Evolutionary conservation across 2,797 vertebrate genomes (phyloP), one percentile per base, ranked within the genome.

Genomic region (Cirrhinus mrigala): DNA sequence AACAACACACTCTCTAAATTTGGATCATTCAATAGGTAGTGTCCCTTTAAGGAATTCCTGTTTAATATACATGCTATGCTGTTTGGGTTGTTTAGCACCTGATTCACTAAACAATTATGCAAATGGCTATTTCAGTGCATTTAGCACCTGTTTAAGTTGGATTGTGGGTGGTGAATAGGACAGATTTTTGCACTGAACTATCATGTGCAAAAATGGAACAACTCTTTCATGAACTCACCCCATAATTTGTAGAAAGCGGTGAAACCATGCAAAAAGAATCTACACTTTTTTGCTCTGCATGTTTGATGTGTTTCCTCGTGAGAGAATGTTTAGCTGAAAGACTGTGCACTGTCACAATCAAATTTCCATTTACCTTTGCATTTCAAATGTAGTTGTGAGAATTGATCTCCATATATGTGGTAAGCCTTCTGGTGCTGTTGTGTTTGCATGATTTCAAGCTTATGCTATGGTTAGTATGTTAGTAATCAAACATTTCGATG

Each of bases 331-430:
- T 50, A 2, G 4, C 29, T 29, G 64, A 78, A 29, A 58, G 11
- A 33, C 20, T 37, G 37, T 54, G 8, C 46, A 73, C 52, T 29
- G 18, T 40, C 48, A 76, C 16, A 79, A 24, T 69, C 37, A 58
- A 16, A 83, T 62, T 62, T 78, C 9, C 48, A 54, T 79, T 66
- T 83, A 20, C 44, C 20, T 66, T 10, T 83, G 70, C 46, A 68
- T 64, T 75, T 68, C 2, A 69, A 54, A 69, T 86, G 1, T 68
- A 60, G 66, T 66, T 54, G 15, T 40, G 15, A 66, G 9, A 76
- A 66, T 3, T 37, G 58, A 76, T 75, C 29, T 66, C 22, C 71
- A 74, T 37, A n/a, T 22, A 66, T 56, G 29, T 46, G 22, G 20
- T 24, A 58, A 7, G 16, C 75, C n/a, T n/a, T n/a, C n/a, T n/a